phyloP scores from a whole-genome alignment of 1,140 invertebrate genomes.

The Saxidomus purpurata region DNA sequence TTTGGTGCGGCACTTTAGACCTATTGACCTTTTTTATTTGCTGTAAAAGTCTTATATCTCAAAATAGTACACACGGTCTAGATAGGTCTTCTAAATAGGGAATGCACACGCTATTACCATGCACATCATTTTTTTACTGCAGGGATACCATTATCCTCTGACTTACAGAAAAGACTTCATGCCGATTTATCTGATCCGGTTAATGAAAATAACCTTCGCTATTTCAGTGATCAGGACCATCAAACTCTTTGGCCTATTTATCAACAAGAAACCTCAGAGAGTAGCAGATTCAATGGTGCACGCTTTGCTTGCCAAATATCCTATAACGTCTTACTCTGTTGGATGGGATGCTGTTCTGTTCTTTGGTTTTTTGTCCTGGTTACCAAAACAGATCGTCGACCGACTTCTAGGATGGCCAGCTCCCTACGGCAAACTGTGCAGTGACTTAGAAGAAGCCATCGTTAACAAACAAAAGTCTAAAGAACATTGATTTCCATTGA shows the following conservation, averaged over 20 bases:
- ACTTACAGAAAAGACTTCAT: too few relatives aligned
- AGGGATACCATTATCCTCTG: too few relatives aligned
- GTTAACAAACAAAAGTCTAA: background rate
- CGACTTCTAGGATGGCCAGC: background rate
- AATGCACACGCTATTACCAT: too few relatives aligned
- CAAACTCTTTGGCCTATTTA: constrained; percentile 10
- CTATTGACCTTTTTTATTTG: too few relatives aligned
- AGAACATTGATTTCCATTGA: too few relatives aligned
- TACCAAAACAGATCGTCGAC: constrained; percentile 15
- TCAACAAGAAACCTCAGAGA: constrained; percentile 2
- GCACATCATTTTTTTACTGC: too few relatives aligned
- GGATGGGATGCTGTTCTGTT: constrained; percentile 1
- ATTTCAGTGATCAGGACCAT: background rate
- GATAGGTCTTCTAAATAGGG: too few relatives aligned
- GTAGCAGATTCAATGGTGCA: constrained; percentile 31
- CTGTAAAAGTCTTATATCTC: too few relatives aligned
- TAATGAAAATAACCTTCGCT: too few relatives aligned
- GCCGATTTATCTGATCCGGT: too few relatives aligned
- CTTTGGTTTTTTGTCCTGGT: constrained; percentile 5
- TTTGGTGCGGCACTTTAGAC: too few relatives aligned
- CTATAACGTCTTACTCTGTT: background rate
- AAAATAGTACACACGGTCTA: too few relatives aligned
- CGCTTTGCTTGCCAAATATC: constrained; percentile 34
- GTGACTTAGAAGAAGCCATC: background rate
- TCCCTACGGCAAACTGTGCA: constrained; percentile 1